Evolutionary conservation across 2,797 vertebrate genomes (phyloP), one percentile per base, ranked within the genome.

Genomic region (Eulemur albifrons): DNA sequence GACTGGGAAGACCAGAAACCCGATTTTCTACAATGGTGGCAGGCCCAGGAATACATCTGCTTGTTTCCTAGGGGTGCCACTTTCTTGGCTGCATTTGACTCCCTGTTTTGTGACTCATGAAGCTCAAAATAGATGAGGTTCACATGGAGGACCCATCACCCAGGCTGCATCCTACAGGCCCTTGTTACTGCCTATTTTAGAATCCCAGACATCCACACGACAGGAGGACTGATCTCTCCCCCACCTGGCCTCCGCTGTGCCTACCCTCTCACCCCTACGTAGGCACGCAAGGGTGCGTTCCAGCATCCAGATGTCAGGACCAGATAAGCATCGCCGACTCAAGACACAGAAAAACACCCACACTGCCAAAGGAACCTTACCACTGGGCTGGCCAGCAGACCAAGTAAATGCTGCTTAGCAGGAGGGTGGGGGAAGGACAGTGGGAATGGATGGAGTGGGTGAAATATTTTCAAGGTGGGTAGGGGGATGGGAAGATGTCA

Each of bases 81-180:
- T 90, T 90, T 96, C 93, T 73, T 83, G 95, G 86, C 70, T 54
- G n/a, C 18, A 0, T 76, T 43, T 80, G 85, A 82, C 83, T 97
- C 93, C 69, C 77, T 61, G 67, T 88, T 88, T 93, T 94, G 80
- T 95, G 94, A 97, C 69, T 96, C 79, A 94, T 30, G 79, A 85
- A 92, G 89, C 91, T 93, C 75, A 94, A 90, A 90, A 96, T 54
- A 96, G 84, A 95, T 12, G 61, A 93, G 72, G 77, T 61, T 85
- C 65, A 35, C 25, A 2, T 1, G 54, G 80, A 97, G 50, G 54
- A 77, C 59, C 88, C 72, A 54, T 43, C 59, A 40, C 83, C 76
- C 94, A 84, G 93, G 81, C 84, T 88, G 67, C 4, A 57, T 25
- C 72, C 48, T 32, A 27, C 80, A 38, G 80, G 72, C 45, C 88